Base-by-base conservation (phyloP, 2,113 vertebrate species). In the Petrocephalus microphthalmus region DNA sequence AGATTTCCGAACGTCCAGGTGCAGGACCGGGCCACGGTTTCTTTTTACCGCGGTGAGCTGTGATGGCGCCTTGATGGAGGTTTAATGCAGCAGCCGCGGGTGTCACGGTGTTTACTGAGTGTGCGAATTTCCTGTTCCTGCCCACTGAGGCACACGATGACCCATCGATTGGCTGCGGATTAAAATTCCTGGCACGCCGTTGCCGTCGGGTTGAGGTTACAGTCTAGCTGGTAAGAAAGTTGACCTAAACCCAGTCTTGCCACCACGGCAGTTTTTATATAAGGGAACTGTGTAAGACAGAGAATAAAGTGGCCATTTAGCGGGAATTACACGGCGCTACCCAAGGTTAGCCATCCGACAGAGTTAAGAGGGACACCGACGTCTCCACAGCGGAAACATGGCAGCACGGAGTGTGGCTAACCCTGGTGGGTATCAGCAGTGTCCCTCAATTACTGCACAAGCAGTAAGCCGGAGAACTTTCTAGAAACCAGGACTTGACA, bases 181-280 rank as follows among this genome's bases (percentile, higher is more conserved):
- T 95, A 96, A 94, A 95, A 97, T 97, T 96, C 96, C 92, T 94
- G 93, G 93, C 94, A 94, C 91, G 82, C 89, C 71, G 88, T 92
- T 90, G 84, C 88, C 91, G 92, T 92, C 92, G 93, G 94, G 93
- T 92, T 94, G 93, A 94, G 94, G 93, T 94, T 95, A 92, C 94
- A 94, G 95, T 95, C 91, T 90, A 92, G 93, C 92, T 93, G 91
- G 94, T 95, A 96, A 95, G 95, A 96, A 96, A 96, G 95, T 94
- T 60, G 94, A 96, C 95, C 95, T 94, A 95, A 93, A 95, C 93
- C 91, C 94, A 93, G 90, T 89, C 90, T 92, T 94, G 92, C 91
- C 93, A 94, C 91, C 93, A 91, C 91, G 91, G 94, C 94, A 93
- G 89, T 90, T 95, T 93, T 84, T 87, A 81, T 7, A 87, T 42